A percentile compares a stretch with the other conserved stretches of the same genome.
Evolutionary conservation across 1,140 invertebrate species (phyloP).

Genomic region (Camponotus vicinus): DNA sequence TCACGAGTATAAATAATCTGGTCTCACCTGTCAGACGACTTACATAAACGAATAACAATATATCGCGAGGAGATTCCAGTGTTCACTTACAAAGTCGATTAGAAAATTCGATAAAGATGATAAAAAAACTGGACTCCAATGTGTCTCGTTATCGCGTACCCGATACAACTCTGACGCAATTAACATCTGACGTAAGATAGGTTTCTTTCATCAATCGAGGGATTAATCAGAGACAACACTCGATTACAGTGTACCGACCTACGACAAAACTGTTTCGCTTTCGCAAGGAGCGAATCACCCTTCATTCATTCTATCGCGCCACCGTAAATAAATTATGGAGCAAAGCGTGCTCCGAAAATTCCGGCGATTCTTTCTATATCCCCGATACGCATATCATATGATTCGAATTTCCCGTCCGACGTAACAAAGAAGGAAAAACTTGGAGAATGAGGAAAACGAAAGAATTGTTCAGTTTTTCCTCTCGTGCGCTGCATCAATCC

Average conservation of each 20-base stretch:
- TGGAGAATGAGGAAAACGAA: neutral
- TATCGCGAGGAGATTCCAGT: neutral
- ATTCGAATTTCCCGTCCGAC: neutral
- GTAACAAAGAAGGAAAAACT: neutral
- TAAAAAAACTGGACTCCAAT: neutral
- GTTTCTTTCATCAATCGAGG: neutral
- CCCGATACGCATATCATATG: neutral
- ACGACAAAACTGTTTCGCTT: conserved; percentile 75
- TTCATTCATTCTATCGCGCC: conserved; percentile 65
- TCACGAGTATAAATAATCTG: conserved; percentile 11
- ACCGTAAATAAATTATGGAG: conserved; percentile 40
- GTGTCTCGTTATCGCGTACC: conserved; percentile 29
- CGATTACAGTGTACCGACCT: conserved; percentile 73
- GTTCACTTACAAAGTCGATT: neutral
- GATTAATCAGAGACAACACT: conserved; percentile 14
- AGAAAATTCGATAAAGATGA: neutral
- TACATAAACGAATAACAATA: neutral
- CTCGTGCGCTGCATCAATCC: conserved; percentile 20
- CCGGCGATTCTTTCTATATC: conserved; percentile 12
- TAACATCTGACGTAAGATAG: neutral
- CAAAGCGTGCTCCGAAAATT: neutral
- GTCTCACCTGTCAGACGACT: neutral
- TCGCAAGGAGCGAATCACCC: conserved; percentile 35
- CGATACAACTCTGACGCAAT: neutral
- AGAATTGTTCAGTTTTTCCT: neutral